phyloP scores from a whole-genome alignment of 2,113 vertebrate genomes.

The Dicentrarchus labrax region DNA sequence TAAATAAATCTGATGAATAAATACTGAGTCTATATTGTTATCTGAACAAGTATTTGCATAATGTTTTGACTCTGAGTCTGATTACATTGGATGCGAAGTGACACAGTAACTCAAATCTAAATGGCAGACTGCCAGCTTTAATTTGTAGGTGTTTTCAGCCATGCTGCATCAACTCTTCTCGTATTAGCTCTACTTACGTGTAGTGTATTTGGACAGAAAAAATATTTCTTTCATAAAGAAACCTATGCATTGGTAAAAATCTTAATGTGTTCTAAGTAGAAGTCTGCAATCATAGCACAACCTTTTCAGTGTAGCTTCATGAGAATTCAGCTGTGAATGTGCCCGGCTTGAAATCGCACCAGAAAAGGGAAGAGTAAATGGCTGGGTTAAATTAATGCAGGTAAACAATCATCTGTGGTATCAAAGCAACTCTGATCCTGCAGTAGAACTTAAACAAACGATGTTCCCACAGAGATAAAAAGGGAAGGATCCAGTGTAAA shows the following conservation, averaged over 20 bases:
- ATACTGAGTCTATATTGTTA: constrained; percentile 9
- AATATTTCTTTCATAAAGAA: not conserved
- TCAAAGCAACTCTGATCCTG: constrained; percentile 53
- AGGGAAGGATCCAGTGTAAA: not conserved
- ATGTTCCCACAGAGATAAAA: constrained; percentile 4
- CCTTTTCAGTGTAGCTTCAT: not conserved
- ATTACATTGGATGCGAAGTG: constrained; percentile 37
- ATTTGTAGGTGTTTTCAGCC: constrained; percentile 34
- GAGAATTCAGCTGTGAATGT: constrained; percentile 15
- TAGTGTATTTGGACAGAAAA: constrained; percentile 14
- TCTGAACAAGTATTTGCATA: constrained; percentile 32
- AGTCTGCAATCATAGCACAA: not conserved
- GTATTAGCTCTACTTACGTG: not conserved
- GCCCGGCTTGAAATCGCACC: constrained; percentile 16
- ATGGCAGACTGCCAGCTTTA: constrained; percentile 31
- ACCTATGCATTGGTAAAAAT: not conserved
- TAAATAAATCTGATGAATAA: constrained; percentile 14
- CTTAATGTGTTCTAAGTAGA: not conserved
- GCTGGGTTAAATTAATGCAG: constrained; percentile 39
- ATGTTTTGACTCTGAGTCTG: constrained; percentile 15
- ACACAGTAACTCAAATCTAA: constrained; percentile 34
- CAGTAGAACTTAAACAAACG: constrained; percentile 32
- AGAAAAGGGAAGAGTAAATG: constrained; percentile 4
- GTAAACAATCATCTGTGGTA: constrained; percentile 43
- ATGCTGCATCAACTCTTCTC: constrained; percentile 6